These are phyloP conservation scores for Trileptium ribeirensis DNA, from an alignment of 2,888 invertebrate species.

Conservation along the genomic window DNA sequence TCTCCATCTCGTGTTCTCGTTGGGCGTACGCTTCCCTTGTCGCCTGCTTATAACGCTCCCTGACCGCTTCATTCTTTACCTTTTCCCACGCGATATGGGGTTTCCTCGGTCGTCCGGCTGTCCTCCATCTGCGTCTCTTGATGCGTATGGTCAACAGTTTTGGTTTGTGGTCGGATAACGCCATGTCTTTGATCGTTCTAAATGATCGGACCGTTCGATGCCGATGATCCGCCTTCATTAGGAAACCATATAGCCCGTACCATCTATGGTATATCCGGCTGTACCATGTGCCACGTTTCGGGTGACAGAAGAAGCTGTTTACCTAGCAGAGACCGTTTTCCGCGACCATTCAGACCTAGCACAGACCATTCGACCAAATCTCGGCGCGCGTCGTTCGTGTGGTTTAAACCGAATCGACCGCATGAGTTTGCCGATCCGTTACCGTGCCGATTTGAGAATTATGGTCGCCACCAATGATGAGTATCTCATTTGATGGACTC, in stretches of 20 bases:
- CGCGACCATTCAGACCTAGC: too few relatives aligned
- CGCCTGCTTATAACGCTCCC: neutral
- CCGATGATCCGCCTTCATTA: neutral
- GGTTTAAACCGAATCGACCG: too few relatives aligned
- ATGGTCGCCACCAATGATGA: too few relatives aligned
- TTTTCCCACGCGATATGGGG: neutral
- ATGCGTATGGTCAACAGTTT: neutral
- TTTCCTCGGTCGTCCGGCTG: neutral
- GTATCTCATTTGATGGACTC: too few relatives aligned
- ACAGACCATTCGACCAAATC: neutral
- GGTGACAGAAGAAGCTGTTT: neutral
- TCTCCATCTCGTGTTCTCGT: neutral
- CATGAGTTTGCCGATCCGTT: too few relatives aligned
- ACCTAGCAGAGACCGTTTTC: neutral
- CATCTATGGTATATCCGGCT: neutral
- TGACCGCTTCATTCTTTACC: neutral
- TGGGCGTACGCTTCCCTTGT: neutral
- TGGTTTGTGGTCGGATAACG: slow-evolving; percentile 6
- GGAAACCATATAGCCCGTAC: slow-evolving; percentile 1
- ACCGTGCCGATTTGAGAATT: too few relatives aligned
- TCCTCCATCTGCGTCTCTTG: neutral
- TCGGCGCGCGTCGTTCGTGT: too few relatives aligned
- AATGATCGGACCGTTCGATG: neutral
- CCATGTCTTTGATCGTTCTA: neutral
- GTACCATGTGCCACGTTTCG: neutral